phyloP scores from a whole-genome alignment of 2,888 invertebrate genomes.

The Tachina fera region DNA sequence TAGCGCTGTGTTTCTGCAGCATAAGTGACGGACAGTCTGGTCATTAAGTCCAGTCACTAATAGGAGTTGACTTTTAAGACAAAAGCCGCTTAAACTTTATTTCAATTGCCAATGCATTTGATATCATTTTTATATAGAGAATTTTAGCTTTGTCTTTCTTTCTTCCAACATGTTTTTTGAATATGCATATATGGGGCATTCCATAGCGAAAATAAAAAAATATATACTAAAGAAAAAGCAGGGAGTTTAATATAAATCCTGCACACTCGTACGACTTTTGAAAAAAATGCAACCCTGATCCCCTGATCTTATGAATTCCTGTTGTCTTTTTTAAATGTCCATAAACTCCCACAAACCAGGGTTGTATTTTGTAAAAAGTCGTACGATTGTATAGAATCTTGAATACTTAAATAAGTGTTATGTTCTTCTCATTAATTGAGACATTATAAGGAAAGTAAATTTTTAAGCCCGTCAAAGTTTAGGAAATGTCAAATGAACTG shows the following conservation, averaged over 20 bases:
- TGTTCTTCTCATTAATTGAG: too few species aligned
- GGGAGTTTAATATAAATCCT: not conserved
- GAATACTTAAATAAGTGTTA: too few species aligned
- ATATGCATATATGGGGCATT: conserved; percentile 19
- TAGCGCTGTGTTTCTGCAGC: not conserved
- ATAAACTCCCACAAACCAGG: too few species aligned
- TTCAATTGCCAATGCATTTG: conserved; percentile 47
- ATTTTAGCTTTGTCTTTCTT: not conserved
- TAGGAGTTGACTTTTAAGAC: conserved; percentile 62
- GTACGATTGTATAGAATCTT: too few species aligned
- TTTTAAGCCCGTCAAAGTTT: too few species aligned
- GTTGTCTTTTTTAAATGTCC: too few species aligned
- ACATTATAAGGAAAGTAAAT: too few species aligned
- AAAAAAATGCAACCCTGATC: too few species aligned
- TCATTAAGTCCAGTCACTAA: conserved; percentile 61
- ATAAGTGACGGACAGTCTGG: conserved; percentile 52
- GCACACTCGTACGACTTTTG: too few species aligned
- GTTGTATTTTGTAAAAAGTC: too few species aligned
- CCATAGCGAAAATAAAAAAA: not conserved
- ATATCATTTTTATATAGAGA: conserved; percentile 52
- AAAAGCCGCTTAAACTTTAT: conserved; percentile 62
- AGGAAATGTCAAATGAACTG: too few species aligned
- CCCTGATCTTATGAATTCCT: too few species aligned
- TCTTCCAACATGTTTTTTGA: not conserved
- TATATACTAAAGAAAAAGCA: not conserved